Evolutionary conservation across 2,888 invertebrate species (phyloP), one percentile per base, ranked within the genome.

Genomic region (Thymelicus acteon): DNA sequence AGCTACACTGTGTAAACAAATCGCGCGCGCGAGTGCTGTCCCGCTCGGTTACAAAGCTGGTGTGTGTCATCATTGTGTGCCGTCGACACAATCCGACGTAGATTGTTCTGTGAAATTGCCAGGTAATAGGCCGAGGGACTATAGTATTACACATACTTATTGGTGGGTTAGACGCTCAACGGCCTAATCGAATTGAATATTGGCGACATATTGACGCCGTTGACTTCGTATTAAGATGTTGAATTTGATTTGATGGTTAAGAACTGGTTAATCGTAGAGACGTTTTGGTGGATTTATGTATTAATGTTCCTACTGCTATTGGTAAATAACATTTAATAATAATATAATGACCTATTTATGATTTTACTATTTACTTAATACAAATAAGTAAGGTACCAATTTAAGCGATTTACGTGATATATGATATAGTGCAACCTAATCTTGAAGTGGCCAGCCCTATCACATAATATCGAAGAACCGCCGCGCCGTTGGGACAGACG

Each of bases 71-170:
- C 80, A 83, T 80, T 90, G 92, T 92, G 92, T 92, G 92, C 89
- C 83, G 88, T 88, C 84, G 87, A 83, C 88, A 84, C 87, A 87
- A 86, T 84, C 86, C 87, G 85, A 89, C 86, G 91, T 91, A 90
- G 91, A 91, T 92, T 92, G 91, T 92, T 92, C 93, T 91, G 92
- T 92, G 92, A 93, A 93, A 93, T 93, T 93, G 92, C 91, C 93
- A 93, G 93, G 93, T 93, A 93, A 93, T 93, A 93, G 92, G 91
- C 91, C 86, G 88, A 86, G 88, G 88, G 89, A 88, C 92, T 92
- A 88, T 91, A 89, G 88, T 85, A 91, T 92, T 92, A 92, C 92
- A 92, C 90, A 90, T 90, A 92, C 90, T 92, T 91, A 92, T 91
- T 91, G 89, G 87, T 87, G 85, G 87, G 86, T 85, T 89, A 90